Evolutionary conservation across 2,888 invertebrate genomes (phyloP).

Genomic region (Priocnemis perturbator): DNA sequence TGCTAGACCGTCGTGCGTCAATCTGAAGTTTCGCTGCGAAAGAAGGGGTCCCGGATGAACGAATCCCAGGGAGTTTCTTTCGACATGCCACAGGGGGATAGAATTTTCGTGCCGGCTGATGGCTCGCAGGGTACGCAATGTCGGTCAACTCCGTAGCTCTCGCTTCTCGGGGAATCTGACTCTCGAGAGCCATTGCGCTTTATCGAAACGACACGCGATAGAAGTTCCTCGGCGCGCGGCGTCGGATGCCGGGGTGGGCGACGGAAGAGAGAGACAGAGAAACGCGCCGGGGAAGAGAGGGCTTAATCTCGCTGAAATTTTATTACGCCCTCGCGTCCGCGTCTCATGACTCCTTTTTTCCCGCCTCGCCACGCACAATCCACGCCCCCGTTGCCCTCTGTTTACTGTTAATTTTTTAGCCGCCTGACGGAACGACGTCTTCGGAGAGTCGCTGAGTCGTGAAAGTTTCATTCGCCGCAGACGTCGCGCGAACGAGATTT

Average conservation of each 20-base stretch:
- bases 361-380: conserved; percentile 4
- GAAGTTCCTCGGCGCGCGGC: background rate
- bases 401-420: conserved; percentile 3
- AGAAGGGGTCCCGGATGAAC: no score
- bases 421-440: background rate
- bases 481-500: no score
- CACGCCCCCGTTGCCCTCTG: background rate
- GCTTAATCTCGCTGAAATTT: conserved; percentile 36
- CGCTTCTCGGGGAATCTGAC: conserved; percentile 20
- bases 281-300: no score
- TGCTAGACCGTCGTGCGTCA: no score
- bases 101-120: no score
- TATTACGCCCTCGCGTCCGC: conserved; percentile 26
- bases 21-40: no score
- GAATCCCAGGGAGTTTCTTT: no score
- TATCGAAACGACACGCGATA: conserved; percentile 26
- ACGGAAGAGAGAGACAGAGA: no score
- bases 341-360: conserved; percentile 17
- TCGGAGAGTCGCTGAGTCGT: no score
- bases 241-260: background rate
- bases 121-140: no score
- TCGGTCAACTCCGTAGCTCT: background rate
- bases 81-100: no score
- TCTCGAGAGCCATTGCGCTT: conserved; percentile 28
- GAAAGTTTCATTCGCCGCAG: no score